Base-by-base conservation (phyloP, 2,888 invertebrate species). In the Limnephilus lunatus region DNA sequence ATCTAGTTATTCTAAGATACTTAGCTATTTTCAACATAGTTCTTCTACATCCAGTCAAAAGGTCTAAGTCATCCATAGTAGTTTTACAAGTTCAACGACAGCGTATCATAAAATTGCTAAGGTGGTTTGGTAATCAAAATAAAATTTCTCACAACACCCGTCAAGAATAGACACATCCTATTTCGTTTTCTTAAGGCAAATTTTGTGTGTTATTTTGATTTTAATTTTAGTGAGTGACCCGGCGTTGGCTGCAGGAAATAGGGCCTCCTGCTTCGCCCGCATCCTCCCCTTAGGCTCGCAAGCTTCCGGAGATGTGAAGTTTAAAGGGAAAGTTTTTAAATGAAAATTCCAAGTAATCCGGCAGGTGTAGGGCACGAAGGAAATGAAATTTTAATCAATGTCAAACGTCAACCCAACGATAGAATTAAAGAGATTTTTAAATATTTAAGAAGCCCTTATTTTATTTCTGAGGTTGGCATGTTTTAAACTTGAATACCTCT, bases 341-440 rank as follows among this genome's bases (percentile, higher is more conserved):
- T 93, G 93, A 93, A 93, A 93, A 93, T 93, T 93, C 93, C 93
- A 80, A 92, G 92, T 92, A 92, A 92, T 93, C 92, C 90, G 90
- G 90, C 92, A 93, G 93, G 92, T 92, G 92, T 93, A 92, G 68
- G 91, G 91, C 88, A 82, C 25, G 87, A 92, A 89, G 93, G 93
- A 93, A 93, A 93, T 93, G 91, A 93, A 93, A 93, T 93, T 93
- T 93, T 93, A 93, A 93, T 93, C 93, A 93, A 93, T 93, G 93
- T 93, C 93, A 93, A 93, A 92, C 89, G 93, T 93, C 92, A 93
- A 81, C 89, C 80, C 88, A 91, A 44, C 82, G 91, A 86, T 39
- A 39, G 85, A 85, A 87, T 68, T 87, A 87, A 53, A 35, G n/a
- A 87, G 31, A 87, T 87, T 87, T 87, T 68, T 68, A 48, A 86